These are phyloP conservation scores for Dipus sagitta DNA, from an alignment of 2,797 vertebrate genomes.

Conservation along the genomic window DNA sequence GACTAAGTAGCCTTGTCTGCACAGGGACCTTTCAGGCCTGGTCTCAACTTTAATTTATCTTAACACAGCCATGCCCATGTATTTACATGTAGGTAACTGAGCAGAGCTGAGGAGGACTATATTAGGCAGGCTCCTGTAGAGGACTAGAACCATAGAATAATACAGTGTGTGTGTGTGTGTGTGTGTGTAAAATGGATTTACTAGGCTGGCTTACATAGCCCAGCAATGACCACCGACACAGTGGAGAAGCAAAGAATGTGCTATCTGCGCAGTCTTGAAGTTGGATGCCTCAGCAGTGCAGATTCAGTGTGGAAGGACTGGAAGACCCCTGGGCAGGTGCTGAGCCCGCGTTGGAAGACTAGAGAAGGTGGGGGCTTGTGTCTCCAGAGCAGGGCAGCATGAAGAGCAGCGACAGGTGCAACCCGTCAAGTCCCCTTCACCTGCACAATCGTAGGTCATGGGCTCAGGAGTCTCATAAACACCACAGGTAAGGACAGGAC, in stretches of 20 bases:
- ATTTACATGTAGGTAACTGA: not conserved
- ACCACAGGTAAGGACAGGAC: not conserved
- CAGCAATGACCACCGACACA: not conserved
- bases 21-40: not conserved
- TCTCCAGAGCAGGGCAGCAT: too few species aligned
- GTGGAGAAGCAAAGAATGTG: not conserved
- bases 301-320: not conserved
- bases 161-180: too few species aligned
- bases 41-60: not conserved
- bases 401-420: too few species aligned
- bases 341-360: not conserved
- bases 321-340: not conserved
- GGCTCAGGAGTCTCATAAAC: too few species aligned
- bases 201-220: not conserved
- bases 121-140: too few species aligned
- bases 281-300: not conserved
- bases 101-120: not conserved
- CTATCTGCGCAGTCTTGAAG: not conserved
- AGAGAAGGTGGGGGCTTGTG: too few species aligned
- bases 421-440: too few species aligned
- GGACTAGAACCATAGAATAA: too few species aligned
- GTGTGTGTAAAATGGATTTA: not conserved
- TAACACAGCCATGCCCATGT: not conserved
- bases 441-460: not conserved
- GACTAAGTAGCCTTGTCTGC: not conserved